Percentiles rank a stretch among this genome's conserved stretches.
Evolutionary conservation across 2,797 vertebrate genomes (phyloP).

Genomic region (Selene dorsalis): DNA sequence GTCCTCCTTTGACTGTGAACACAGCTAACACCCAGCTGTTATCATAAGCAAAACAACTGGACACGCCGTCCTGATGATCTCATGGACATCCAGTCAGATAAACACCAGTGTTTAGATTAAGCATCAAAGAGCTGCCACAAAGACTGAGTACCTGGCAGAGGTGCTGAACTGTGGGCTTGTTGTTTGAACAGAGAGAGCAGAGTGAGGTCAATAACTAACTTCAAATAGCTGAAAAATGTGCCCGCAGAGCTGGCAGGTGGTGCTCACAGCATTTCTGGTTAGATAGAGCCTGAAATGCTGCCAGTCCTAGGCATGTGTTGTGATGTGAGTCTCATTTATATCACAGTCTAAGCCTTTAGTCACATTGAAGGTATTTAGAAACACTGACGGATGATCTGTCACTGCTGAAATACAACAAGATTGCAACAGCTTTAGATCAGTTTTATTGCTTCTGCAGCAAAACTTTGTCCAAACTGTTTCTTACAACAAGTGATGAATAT

Average conservation of each 20-base stretch:
- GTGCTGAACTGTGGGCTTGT: conserved; percentile 68
- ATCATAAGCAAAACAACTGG: conserved; percentile 78
- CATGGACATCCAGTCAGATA: conserved; percentile 67
- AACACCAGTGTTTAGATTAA: conserved; percentile 74
- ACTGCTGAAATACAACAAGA: neutral
- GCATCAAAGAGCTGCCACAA: conserved; percentile 77
- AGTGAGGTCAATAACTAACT: conserved; percentile 74
- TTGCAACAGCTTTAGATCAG: neutral
- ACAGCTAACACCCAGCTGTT: conserved; percentile 66
- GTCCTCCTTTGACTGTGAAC: conserved; percentile 50
- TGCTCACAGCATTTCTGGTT: conserved; percentile 46
- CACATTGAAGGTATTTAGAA: conserved; percentile 9
- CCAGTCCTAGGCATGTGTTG: conserved; percentile 37
- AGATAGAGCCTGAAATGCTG: conserved; percentile 21
- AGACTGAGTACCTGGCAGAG: conserved; percentile 76
- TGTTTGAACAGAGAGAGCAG: conserved; percentile 73
- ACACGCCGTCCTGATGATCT: conserved; percentile 69
- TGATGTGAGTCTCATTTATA: conserved; percentile 33
- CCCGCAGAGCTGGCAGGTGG: conserved; percentile 66
- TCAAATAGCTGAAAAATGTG: conserved; percentile 70
- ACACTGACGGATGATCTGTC: conserved; percentile 11
- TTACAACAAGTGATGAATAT: too few species aligned
- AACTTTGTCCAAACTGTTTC: neutral
- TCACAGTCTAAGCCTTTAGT: conserved; percentile 28
- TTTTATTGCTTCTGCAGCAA: neutral